Evolutionary conservation across 2,797 vertebrate species (phyloP), one percentile per base, ranked within the genome.

Genomic region (Sciurus carolinensis): DNA sequence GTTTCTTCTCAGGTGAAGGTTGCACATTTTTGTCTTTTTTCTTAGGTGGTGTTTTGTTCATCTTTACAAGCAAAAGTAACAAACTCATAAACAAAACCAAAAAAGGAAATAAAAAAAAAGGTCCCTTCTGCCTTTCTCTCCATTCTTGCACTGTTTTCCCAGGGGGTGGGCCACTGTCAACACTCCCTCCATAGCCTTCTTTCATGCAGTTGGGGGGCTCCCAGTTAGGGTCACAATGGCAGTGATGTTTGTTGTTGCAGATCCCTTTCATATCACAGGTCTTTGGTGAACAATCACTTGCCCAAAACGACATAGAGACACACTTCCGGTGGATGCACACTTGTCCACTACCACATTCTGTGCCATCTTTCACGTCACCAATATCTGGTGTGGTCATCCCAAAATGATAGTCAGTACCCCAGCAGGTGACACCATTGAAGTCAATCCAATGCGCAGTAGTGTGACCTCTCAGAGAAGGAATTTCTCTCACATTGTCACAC

Each of bases 191-290:
- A 15, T 36, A 11, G 10, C 96, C 95, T 30, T 13, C 7, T 1
- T 5, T 2, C 1, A 22, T 1, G 39, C 96, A 97, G 22, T 77
- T 3, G 1, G 96, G 97, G 22, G 95, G 96, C 2, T 39, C 66
- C 97, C 96, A 96, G 2, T 90, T 93, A 7, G 1, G 44, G 17
- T 89, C 24, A 44, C 97, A 98, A 26, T 96, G 96, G 44, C 96
- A 97, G 30, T 97, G 86, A 30, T 96, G 62, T 54, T 69, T 84
- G 14, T 67, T 97, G 88, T 97, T 97, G 47, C 97, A 97, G 30
- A 89, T 52, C 0, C 97, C 94, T 22, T 22, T 87, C 80, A 50
- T 69, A 15, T 90, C 87, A 52, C 85, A 94, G 18, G 15, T 89
- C 15, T 59, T 1, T 3, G 39, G 22, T 8, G 42, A n/a, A 30